phyloP scores from a whole-genome alignment of 2,113 vertebrate genomes.

The Diadophis punctatus region DNA sequence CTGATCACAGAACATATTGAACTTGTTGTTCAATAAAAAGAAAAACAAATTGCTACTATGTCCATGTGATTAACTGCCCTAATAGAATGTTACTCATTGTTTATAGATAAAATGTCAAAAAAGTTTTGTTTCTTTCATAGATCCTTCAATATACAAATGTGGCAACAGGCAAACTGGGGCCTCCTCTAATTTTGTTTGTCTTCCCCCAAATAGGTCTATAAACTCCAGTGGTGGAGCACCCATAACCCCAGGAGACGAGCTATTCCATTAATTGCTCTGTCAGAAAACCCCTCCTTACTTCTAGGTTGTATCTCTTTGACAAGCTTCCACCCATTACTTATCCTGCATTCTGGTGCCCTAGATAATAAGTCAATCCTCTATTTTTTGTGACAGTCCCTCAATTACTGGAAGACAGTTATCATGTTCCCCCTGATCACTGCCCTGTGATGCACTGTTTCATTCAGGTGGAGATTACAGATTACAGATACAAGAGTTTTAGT shows the following conservation, averaged over 20 bases:
- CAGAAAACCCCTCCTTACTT: background rate
- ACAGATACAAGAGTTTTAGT: background rate
- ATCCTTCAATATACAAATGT: background rate
- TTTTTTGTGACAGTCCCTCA: background rate
- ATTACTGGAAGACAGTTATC: background rate
- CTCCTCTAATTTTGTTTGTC: background rate
- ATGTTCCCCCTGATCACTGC: background rate
- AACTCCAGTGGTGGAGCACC: background rate
- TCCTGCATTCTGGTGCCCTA: background rate
- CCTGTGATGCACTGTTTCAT: background rate
- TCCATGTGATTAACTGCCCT: background rate
- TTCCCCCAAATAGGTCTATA: background rate
- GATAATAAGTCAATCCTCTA: background rate
- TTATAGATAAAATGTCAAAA: background rate
- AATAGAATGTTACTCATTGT: background rate
- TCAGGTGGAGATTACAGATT: background rate
- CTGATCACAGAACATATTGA: background rate
- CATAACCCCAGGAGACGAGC: background rate
- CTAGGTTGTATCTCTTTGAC: background rate
- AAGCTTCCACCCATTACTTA: background rate
- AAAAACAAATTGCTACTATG: background rate
- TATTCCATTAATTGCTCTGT: background rate
- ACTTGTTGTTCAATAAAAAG: background rate
- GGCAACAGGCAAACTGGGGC: background rate
- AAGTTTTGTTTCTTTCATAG: background rate